Percentiles rank a stretch among this genome's conserved stretches.
Conservation (phyloP, 2,113 vertebrate species). For the Passer montanus region DNA sequence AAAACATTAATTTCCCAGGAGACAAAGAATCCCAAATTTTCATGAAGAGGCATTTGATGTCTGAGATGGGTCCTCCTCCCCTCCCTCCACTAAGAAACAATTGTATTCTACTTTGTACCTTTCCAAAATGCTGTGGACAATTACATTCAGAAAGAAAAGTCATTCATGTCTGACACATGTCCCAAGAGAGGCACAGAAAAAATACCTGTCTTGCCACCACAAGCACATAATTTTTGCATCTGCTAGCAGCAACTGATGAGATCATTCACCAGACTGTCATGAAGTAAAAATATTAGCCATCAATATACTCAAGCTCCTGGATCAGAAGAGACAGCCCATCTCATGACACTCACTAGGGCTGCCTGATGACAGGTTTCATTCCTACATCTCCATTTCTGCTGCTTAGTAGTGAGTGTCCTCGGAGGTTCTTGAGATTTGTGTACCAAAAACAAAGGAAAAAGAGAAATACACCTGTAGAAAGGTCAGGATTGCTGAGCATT, state of each 20-base stretch:
- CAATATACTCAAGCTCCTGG: background rate
- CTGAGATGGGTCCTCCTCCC: background rate
- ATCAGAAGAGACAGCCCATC: background rate
- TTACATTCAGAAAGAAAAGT: background rate
- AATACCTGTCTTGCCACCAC: background rate
- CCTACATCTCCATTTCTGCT: background rate
- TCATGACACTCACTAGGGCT: background rate
- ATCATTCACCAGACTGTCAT: background rate
- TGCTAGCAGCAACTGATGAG: constrained; percentile 10
- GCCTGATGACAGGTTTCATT: background rate
- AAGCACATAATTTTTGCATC: background rate
- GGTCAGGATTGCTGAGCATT: background rate
- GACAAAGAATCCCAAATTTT: background rate
- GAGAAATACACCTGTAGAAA: background rate
- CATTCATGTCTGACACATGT: background rate
- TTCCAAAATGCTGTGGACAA: background rate
- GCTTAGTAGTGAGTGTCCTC: background rate
- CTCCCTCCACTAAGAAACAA: background rate
- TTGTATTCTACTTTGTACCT: background rate
- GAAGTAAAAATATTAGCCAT: background rate
- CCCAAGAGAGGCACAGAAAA: background rate
- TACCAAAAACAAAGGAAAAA: background rate
- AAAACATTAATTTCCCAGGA: background rate
- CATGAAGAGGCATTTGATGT: background rate
- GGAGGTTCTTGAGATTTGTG: background rate